Percentiles rank a stretch among this genome's conserved stretches.
Evolutionary conservation across 2,113 vertebrate species (phyloP).

Genomic region (Zosterops lateralis): DNA sequence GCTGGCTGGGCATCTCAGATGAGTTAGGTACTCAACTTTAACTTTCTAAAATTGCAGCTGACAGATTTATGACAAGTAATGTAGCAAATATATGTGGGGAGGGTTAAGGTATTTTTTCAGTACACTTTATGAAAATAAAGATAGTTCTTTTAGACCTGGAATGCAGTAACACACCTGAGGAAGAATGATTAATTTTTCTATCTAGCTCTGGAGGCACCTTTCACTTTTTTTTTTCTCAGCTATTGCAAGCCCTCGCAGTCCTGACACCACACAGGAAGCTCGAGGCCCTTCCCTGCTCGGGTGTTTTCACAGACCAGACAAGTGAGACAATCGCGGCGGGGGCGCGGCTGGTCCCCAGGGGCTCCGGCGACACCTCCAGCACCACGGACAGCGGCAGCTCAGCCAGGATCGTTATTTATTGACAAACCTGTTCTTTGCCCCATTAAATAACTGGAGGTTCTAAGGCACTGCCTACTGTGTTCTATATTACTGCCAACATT

Average conservation of each 20-base stretch:
- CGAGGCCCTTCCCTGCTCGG: background rate
- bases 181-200: background rate
- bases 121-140: background rate
- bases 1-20: background rate
- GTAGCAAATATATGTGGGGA: background rate
- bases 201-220: background rate
- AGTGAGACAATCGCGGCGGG: fast-evolving
- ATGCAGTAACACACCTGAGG: fast-evolving
- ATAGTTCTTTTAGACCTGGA: fast-evolving
- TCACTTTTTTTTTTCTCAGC: background rate
- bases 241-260: fast-evolving
- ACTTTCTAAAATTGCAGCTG: background rate
- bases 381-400: constrained; percentile 44
- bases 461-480: fast-evolving
- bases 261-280: background rate
- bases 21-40: background rate
- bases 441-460: fast-evolving
- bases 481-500: fast-evolving
- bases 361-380: background rate
- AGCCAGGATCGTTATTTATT: fast-evolving
- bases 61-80: background rate
- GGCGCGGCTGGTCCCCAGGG: fast-evolving
- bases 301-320: fast-evolving
- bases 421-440: fast-evolving
- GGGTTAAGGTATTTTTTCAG: background rate